Evolutionary conservation across 1,140 invertebrate genomes (phyloP).

Genomic region (Lordiphosa collinella): DNA sequence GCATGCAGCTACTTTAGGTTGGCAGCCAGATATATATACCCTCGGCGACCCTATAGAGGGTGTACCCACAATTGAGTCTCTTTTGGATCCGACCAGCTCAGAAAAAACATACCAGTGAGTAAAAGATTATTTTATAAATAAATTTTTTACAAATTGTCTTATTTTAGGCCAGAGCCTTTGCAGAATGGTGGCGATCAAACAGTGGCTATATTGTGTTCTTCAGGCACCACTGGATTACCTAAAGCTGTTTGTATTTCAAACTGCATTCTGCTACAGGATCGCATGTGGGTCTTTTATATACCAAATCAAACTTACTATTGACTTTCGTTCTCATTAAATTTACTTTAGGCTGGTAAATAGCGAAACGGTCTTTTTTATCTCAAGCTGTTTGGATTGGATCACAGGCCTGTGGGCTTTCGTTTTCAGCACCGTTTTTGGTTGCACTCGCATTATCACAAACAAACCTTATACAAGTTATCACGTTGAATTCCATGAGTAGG

Average conservation of each 20-base stretch:
- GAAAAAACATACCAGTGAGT: slow-evolving; percentile 61
- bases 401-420: slow-evolving; percentile 41
- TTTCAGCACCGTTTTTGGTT: slow-evolving; percentile 26
- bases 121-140: not conserved
- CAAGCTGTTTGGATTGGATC: slow-evolving; percentile 52
- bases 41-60: slow-evolving; percentile 37
- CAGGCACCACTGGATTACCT: slow-evolving; percentile 88
- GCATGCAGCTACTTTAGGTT: slow-evolving; percentile 20
- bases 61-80: slow-evolving; percentile 39
- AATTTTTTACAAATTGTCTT: not conserved
- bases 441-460: slow-evolving; percentile 49
- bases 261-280: slow-evolving; percentile 18
- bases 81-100: slow-evolving; percentile 38
- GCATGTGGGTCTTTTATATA: slow-evolving; percentile 17
- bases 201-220: slow-evolving; percentile 81
- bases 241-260: slow-evolving; percentile 89
- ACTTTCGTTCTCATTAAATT: not conserved
- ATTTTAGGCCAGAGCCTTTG: slow-evolving; percentile 36
- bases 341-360: slow-evolving; percentile 23
- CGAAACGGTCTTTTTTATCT: slow-evolving; percentile 20
- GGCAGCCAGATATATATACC: slow-evolving; percentile 32
- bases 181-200: slow-evolving; percentile 46
- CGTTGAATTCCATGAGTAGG: no score
- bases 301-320: not conserved
- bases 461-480: slow-evolving; percentile 38